phyloP scores from a whole-genome alignment of 2,888 invertebrate species.

The Biston stratarius region DNA sequence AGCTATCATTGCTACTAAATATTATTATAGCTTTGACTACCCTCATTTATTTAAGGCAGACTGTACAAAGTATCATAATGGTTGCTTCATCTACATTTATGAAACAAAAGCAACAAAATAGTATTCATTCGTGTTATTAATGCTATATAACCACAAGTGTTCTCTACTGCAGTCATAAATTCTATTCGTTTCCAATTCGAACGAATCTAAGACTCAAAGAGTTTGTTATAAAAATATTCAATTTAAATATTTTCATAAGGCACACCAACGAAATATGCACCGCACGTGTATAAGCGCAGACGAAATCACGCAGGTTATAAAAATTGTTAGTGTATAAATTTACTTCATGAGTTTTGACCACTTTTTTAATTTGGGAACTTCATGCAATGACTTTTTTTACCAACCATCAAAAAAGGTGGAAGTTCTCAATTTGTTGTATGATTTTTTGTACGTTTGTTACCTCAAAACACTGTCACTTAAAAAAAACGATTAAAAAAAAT shows the following conservation, averaged over 20 bases:
- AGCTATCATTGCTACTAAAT: too few species aligned
- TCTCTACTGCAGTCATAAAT: not conserved
- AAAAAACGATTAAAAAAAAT: too few species aligned
- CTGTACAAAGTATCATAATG: too few species aligned
- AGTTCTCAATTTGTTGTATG: too few species aligned
- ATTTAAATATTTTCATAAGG: constrained; percentile 18
- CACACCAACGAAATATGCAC: not conserved
- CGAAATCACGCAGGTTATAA: not conserved
- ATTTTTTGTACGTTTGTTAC: too few species aligned
- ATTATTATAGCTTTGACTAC: too few species aligned
- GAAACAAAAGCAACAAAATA: not conserved
- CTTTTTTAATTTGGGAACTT: too few species aligned
- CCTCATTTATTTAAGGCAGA: too few species aligned
- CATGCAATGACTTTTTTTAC: too few species aligned
- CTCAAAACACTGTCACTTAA: too few species aligned
- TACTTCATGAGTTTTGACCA: too few species aligned
- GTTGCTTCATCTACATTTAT: constrained; percentile 1
- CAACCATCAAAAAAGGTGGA: too few species aligned
- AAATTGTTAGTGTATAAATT: not conserved
- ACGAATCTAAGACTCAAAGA: not conserved
- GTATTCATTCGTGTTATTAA: not conserved
- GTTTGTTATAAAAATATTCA: constrained; percentile 15
- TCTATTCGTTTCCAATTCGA: constrained; percentile 11
- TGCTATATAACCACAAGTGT: constrained; percentile 1
- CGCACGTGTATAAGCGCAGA: not conserved